Base-by-base conservation (phyloP, 2,113 vertebrate species). In the Myotis yumanensis region DNA sequence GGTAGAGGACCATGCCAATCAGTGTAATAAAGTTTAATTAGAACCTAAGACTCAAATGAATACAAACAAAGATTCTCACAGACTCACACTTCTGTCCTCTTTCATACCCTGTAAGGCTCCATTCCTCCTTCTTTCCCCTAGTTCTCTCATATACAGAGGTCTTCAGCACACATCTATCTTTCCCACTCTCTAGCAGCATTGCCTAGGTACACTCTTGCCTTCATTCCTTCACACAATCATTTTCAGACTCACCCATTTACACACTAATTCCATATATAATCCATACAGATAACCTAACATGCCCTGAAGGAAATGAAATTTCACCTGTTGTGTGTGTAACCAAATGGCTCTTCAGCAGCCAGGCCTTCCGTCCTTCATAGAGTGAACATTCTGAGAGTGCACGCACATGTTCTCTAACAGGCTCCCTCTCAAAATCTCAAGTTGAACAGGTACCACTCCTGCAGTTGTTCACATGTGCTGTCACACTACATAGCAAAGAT, bases 21-120 rank as follows among this genome's bases (percentile, higher is more conserved):
- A 0, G 22, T 17, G 4, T 28, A 20, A 28, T 71, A 23, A 46
- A 0, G 22, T 17, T 3, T 28, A 20, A 28, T 71, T 30, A 46
- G n/a, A 57, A 35, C n/a, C 17, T 51, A 5, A 28, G 3, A 32
- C 28, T 52, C 40, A 85, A 25, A n/a, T 17, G 3, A 32, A 11
- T 32, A 66, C 11, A 48, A 25, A 10, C n/a, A 32, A 35, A n/a
- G 20, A 46, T 17, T 11, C 23, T 69, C 40, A 48, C n/a, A 5
- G 14, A 35, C 62, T 30, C 30, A 81, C 3, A 32, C 7, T 66
- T 57, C 81, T 15, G 40, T 4, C 72, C 8, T 51, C 48, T 11
- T 73, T 72, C 14, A n/a, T 7, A 54, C n/a, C 11, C 18, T 4
- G 5, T 43, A 22, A n/a, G 30, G 22, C 37, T 17, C 7, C 3